Evolutionary conservation across 1,140 invertebrate species (phyloP), one percentile per base, ranked within the genome.

Genomic region (Tetramorium parvispinum): DNA sequence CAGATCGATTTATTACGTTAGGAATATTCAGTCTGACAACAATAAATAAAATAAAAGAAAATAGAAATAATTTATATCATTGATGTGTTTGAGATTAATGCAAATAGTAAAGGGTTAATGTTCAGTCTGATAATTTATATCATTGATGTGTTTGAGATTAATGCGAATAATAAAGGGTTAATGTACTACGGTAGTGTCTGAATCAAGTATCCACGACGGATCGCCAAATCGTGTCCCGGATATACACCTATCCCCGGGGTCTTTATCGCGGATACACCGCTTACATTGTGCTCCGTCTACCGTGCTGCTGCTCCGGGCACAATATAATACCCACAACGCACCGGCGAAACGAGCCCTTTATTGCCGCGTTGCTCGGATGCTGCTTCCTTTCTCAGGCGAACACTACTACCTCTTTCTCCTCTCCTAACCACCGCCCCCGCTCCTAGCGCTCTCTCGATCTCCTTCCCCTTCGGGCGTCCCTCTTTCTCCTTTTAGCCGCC

Each of bases 311-410:
- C 43, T 59, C 40, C 77, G 75, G 65, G 57, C 82, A 88, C 89
- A 86, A 91, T 91, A 87, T 85, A 86, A 90, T 90, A 87, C 89
- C 85, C 87, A 88, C 89, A 89, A 91, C 90, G 88, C 86, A 75
- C 65, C 81, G 91, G 85, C 93, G 88, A 92, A 94, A 93, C 93
- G 93, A 93, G 92, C 93, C 93, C 93, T 94, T 94, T 94, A 94
- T 94, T 94, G 93, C 93, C 90, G 90, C 90, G 88, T 89, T 92
- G 93, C 91, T 93, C 93, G 93, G 93, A 93, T 94, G 93, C 93
- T 92, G 93, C 93, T 93, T 94, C 93, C 93, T 94, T 94, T 94
- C 94, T 94, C 93, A 93, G 93, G 93, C 91, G 89, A 91, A 85
- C 86, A 37, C 70, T 86, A 16, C 49, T 51, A 87, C 55, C 43